Conservation (phyloP, 2,797 vertebrate genomes). For the Neoniphon sammara region DNA sequence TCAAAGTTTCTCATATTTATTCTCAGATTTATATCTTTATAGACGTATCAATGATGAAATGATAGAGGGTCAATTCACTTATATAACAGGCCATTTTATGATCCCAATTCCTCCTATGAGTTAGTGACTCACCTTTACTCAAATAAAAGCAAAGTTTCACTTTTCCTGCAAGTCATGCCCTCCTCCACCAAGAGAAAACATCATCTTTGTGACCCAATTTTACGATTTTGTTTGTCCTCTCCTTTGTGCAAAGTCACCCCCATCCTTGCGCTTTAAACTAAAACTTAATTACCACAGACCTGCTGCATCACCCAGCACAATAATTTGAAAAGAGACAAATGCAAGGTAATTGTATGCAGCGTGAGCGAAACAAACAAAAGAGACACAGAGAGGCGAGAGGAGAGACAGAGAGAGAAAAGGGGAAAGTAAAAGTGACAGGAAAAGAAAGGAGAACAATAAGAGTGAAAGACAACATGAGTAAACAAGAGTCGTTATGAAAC, state of each 20-base stretch:
- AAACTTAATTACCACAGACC: slow-evolving; percentile 60
- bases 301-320: slow-evolving; percentile 40
- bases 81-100: slow-evolving; percentile 26
- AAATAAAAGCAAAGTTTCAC: slow-evolving; percentile 20
- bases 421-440: slow-evolving; percentile 7
- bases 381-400: background rate
- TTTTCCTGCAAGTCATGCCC: background rate
- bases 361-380: background rate
- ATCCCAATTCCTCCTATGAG: background rate
- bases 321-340: slow-evolving; percentile 46
- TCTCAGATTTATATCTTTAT: no score
- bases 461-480: background rate
- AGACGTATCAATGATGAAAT: no score
- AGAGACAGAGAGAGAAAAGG: slow-evolving; percentile 15
- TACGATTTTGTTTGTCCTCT: slow-evolving; percentile 34
- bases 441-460: background rate
- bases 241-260: slow-evolving; percentile 52
- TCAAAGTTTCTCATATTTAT: no score
- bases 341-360: slow-evolving; percentile 26
- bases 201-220: slow-evolving; percentile 38
- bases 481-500: slow-evolving; percentile 3
- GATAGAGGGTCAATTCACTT: no score
- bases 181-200: slow-evolving; percentile 12
- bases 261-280: slow-evolving; percentile 57
- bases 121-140: background rate